phyloP scores from a whole-genome alignment of 1,140 invertebrate species.

The Bombus pyrosoma region DNA sequence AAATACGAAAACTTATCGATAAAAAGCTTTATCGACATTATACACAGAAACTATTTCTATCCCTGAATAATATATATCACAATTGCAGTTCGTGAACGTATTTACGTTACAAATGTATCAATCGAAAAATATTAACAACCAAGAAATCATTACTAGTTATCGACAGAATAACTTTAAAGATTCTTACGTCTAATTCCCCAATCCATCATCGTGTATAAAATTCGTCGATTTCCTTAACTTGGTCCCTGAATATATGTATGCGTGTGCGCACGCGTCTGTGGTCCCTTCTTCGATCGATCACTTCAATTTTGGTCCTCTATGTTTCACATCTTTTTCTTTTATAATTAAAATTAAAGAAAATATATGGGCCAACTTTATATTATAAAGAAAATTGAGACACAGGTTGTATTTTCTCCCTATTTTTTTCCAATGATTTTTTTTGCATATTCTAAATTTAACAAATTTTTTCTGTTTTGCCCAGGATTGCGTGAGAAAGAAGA shows the following conservation, averaged over 20 bases:
- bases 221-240: not conserved
- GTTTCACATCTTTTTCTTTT: not conserved
- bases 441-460: too few relatives aligned
- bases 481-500: too few relatives aligned
- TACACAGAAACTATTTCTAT: not conserved
- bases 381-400: not conserved
- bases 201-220: conserved; percentile 85
- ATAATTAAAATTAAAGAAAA: not conserved
- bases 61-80: not conserved
- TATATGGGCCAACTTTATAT: not conserved
- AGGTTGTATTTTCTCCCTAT: not conserved
- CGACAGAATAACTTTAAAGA: conserved; percentile 63
- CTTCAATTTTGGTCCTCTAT: conserved; percentile 17
- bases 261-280: not conserved
- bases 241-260: conserved; percentile 20
- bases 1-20: not conserved
- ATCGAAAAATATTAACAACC: not conserved
- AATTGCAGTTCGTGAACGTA: not conserved
- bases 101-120: not conserved
- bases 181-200: conserved; percentile 91
- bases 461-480: too few relatives aligned
- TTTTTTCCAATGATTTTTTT: too few relatives aligned
- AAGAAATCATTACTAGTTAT: not conserved
- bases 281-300: conserved; percentile 17
- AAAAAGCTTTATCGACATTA: not conserved